Base-by-base conservation (phyloP, 2,113 vertebrate genomes). In the Xiphophorus hellerii region DNA sequence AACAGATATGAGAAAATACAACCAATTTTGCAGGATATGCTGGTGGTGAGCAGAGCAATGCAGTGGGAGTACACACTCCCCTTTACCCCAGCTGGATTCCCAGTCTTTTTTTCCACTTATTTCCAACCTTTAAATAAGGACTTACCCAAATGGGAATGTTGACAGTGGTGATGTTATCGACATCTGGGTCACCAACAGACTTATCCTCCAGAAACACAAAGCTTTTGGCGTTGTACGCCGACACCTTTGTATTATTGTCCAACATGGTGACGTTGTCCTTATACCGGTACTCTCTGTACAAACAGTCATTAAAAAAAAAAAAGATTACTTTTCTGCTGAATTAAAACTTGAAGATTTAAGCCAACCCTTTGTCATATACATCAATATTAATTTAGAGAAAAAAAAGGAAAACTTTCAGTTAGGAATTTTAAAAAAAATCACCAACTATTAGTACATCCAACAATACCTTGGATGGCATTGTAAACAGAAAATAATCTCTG, bases 61-160 rank as follows among this genome's bases (percentile, higher is more conserved):
- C 4, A 68, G 2, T 48, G 4, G 27, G 29, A 44, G 20, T 15
- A 71, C 13, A 58, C 20, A 33, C 1, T 69, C 67, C 51, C 35
- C 68, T 72, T 73, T 72, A n/a, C 48, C 65, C 69, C 9, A 71
- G 28, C 72, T 76, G 44, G n/a, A 63, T 35, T 48, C 71, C 11
- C 67, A 68, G 65, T 81, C 42, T 9, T 68, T 0, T 33, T 81
- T 54, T 66, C 0, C 29, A 13, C 28, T 69, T 44, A 28, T 35
- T 7, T 13, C 7, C 14, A 22, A 68, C 61, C 3, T 78, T 63
- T 0, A 67, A 65, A 63, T 65, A n/a, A 39, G 39, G 62, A 94
- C 97, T 97, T 92, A 99, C 98, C 96, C 98, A 89, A 12, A 93
- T 93, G 42, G 98, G 98, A 81, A 99, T 96, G 91, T 99, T 98